Evolutionary conservation across 2,888 invertebrate species (phyloP), one percentile per base, ranked within the genome.

Genomic region (Diplolepis rosae): DNA sequence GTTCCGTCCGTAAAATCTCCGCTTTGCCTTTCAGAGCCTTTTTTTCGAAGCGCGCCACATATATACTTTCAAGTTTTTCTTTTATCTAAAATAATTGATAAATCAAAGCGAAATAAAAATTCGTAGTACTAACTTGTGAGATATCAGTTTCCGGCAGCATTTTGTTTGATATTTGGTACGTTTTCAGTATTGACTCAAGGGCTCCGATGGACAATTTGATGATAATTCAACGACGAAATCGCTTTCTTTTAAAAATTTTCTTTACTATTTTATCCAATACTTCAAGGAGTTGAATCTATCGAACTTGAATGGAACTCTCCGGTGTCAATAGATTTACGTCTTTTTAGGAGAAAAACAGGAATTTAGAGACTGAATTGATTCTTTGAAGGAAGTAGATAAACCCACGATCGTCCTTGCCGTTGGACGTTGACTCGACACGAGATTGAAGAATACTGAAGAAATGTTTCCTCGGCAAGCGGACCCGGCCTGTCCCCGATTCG

Each of bases 101-200:
- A n/a, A n/a, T n/a, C n/a, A n/a, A n/a, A n/a, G n/a, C n/a, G n/a
- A 27, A 51, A 51, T 28, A 2, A 52, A 52, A 30, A 52, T 28
- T 15, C 13, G 28, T 2, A 28, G n/a, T 51, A 72, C 75, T 73
- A 69, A 76, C 75, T 52, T 72, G 13, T 5, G 67, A 42, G 4
- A 72, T 32, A 18, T 73, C 68, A 54, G 71, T 68, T 22, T 76
- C 71, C 42, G 72, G 68, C 70, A 71, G 65, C 71, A 73, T 76
- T 22, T 65, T 70, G 65, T 18, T n/a, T 32, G 48, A 18, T 18
- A 13, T 1, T 5, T 18, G 24, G 27, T 28, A 42, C 71, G 42
- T 24, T 65, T 66, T 11, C 13, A 42, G 22, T 32, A 50, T 22
- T 22, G 32, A 51, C 15, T 11, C 50, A 48, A 51, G 22, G 35